Conservation (phyloP, 2,113 vertebrate species). For the Bos indicus region DNA sequence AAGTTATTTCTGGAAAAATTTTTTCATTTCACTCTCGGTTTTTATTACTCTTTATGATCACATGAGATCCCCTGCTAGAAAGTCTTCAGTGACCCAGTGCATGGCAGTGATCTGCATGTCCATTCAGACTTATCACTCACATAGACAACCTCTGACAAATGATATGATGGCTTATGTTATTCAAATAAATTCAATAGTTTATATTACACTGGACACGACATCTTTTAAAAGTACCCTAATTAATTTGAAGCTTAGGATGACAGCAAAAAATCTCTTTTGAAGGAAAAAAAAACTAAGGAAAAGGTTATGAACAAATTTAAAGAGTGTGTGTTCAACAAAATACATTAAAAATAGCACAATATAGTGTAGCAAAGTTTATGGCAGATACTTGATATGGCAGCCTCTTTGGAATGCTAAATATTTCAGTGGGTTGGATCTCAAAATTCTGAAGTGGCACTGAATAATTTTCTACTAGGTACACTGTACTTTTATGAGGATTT, state of each 20-base stretch:
- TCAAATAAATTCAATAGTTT: neutral
- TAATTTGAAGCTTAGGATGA: neutral
- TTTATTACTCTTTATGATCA: neutral
- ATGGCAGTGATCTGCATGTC: neutral
- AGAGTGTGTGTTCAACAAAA: neutral
- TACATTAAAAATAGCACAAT: neutral
- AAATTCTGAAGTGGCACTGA: neutral
- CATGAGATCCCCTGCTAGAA: neutral
- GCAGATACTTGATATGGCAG: neutral
- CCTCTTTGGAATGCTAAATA: constrained; percentile 34
- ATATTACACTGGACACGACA: neutral
- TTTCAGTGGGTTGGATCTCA: neutral
- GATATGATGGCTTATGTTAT: neutral
- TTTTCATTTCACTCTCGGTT: neutral
- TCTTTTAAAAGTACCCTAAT: neutral
- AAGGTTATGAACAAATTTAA: neutral
- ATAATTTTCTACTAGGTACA: neutral
- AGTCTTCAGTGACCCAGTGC: neutral
- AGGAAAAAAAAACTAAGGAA: neutral
- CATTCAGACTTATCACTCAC: neutral
- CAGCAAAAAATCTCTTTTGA: neutral
- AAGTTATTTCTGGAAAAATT: neutral
- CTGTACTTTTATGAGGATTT: constrained; percentile 58
- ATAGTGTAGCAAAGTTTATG: neutral
- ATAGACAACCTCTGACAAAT: neutral